These are phyloP conservation scores for Amiota mariae DNA, from an alignment of 2,888 invertebrate genomes.

Conservation along the genomic window DNA sequence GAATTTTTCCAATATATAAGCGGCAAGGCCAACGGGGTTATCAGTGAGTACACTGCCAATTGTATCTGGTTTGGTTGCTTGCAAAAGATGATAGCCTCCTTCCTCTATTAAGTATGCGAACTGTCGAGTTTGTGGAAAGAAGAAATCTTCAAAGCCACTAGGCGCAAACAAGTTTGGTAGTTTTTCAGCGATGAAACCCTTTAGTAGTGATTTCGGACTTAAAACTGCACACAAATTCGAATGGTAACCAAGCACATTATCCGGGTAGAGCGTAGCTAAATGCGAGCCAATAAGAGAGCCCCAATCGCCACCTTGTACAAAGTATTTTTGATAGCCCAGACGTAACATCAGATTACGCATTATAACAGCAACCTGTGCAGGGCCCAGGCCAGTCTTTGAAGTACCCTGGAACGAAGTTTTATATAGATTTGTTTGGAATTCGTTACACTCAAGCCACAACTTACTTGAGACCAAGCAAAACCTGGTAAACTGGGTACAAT, in stretches of 20 bases:
- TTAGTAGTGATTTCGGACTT: slow-evolving; percentile 64
- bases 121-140: slow-evolving; percentile 73
- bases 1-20: slow-evolving; percentile 93
- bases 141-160: slow-evolving; percentile 73
- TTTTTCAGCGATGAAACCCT: slow-evolving; percentile 75
- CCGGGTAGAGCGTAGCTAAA: slow-evolving; percentile 80
- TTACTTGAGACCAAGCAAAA: slow-evolving; percentile 72
- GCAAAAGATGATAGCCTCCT: slow-evolving; percentile 82
- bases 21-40: slow-evolving; percentile 87
- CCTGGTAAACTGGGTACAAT: slow-evolving; percentile 76
- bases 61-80: slow-evolving; percentile 92
- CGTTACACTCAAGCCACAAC: neutral
- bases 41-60: slow-evolving; percentile 76
- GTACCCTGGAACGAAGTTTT: slow-evolving; percentile 70
- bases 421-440: neutral
- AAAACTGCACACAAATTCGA: slow-evolving; percentile 77
- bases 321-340: slow-evolving; percentile 79
- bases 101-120: slow-evolving; percentile 71
- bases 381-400: slow-evolving; percentile 60
- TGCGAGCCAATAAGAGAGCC: slow-evolving; percentile 79
- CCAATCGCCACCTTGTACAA: slow-evolving; percentile 88
- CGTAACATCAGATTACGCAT: slow-evolving; percentile 81
- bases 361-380: slow-evolving; percentile 76
- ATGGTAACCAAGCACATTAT: slow-evolving; percentile 77
- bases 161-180: slow-evolving; percentile 78